phyloP scores from a whole-genome alignment of 2,797 vertebrate species.

The Gouania willdenowi region DNA sequence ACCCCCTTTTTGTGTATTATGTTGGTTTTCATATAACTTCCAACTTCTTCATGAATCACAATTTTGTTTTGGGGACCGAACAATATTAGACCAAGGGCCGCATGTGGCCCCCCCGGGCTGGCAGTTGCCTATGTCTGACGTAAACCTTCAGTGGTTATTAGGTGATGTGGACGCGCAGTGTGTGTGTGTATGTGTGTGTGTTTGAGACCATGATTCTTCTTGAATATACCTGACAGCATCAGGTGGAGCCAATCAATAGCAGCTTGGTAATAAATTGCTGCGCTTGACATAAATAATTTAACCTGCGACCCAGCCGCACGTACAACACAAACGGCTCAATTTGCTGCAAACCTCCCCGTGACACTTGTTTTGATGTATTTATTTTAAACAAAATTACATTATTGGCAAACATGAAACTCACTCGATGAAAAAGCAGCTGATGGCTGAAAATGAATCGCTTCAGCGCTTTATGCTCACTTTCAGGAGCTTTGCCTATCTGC shows the following conservation, averaged over 20 bases:
- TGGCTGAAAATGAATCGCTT: constrained; percentile 25
- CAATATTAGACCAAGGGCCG: no score
- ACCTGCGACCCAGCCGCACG: constrained; percentile 42
- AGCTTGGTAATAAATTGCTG: constrained; percentile 63
- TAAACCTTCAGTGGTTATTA: no score
- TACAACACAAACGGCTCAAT: constrained; percentile 39
- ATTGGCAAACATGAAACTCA: constrained; percentile 25
- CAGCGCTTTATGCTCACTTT: constrained; percentile 16
- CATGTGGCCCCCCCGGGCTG: no score
- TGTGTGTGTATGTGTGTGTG: constrained; percentile 12
- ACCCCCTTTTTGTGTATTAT: no score
- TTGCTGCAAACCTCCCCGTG: constrained; percentile 18
- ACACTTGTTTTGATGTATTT: constrained; percentile 30
- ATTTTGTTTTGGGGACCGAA: no score
- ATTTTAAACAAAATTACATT: constrained; percentile 11
- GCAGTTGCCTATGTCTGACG: no score
- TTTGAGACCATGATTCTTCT: constrained; percentile 44
- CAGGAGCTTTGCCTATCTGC: constrained; percentile 34
- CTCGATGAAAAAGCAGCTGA: constrained; percentile 7
- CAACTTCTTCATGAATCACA: no score
- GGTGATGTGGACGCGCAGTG: no score
- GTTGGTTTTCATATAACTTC: no score
- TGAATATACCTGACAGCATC: constrained; percentile 64
- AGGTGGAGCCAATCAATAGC: constrained; percentile 67
- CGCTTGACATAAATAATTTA: constrained; percentile 65